These are phyloP conservation scores for Poeciliopsis prolifica DNA, from an alignment of 2,113 vertebrate genomes.

Conservation along the genomic window DNA sequence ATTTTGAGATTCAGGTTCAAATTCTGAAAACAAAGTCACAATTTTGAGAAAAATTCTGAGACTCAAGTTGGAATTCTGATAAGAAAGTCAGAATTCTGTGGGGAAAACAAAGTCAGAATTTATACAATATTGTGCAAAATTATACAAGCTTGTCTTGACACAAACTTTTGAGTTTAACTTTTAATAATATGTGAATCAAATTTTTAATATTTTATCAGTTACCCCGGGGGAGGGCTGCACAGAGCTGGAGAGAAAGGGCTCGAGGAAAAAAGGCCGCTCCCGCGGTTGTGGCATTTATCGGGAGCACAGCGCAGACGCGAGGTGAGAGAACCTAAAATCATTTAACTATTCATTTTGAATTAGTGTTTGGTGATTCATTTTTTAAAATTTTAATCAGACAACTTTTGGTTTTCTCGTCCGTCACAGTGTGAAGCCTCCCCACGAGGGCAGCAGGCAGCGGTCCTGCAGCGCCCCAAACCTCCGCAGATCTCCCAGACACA, in stretches of 20 bases:
- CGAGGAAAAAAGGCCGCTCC: conserved; percentile 89
- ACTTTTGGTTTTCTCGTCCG: background rate
- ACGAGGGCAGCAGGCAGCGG: conserved; percentile 90
- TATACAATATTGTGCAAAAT: too few relatives aligned
- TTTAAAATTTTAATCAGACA: background rate
- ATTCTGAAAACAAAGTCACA: too few relatives aligned
- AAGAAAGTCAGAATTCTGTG: too few relatives aligned
- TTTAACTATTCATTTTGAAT: background rate
- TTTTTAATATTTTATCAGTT: conserved; percentile 75
- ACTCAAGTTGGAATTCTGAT: too few relatives aligned
- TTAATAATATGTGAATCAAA: background rate
- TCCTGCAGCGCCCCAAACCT: conserved; percentile 95
- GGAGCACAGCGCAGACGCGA: conserved; percentile 86
- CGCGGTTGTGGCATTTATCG: conserved; percentile 84
- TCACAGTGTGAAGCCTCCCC: conserved; percentile 85
- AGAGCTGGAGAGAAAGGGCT: conserved; percentile 86
- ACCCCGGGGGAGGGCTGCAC: conserved; percentile 87
- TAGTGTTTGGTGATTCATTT: background rate
- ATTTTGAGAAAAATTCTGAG: too few relatives aligned
- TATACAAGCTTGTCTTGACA: too few relatives aligned
- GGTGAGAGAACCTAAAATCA: conserved; percentile 72
- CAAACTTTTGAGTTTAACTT: background rate
- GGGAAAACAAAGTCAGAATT: too few relatives aligned
- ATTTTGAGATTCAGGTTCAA: too few relatives aligned
- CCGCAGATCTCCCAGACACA: conserved; percentile 88